Evolutionary conservation across 1,140 invertebrate genomes (phyloP).

Genomic region (Drosophila setifemur): DNA sequence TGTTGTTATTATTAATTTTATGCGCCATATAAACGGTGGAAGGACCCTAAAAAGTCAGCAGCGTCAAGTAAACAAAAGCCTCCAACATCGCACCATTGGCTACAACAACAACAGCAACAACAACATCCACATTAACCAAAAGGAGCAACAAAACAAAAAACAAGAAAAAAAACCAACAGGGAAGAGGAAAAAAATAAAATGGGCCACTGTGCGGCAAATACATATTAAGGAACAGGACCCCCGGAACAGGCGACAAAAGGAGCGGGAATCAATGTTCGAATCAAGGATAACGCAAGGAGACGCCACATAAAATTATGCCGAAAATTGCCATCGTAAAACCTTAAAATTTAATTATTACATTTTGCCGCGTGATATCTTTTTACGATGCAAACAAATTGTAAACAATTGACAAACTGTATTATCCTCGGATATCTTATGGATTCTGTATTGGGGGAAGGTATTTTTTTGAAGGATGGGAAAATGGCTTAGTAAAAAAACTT

Average conservation of each 20-base stretch:
- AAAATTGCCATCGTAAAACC: not conserved
- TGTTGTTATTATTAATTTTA: conserved; percentile 66
- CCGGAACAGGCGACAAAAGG: conserved; percentile 19
- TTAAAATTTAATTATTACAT: not conserved
- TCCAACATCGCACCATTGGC: conserved; percentile 22
- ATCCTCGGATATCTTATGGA: no score
- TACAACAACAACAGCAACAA: conserved; percentile 9
- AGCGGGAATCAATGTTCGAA: not conserved
- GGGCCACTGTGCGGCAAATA: conserved; percentile 5
- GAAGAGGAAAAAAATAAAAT: not conserved
- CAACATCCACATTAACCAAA: not conserved
- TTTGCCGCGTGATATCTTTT: no score
- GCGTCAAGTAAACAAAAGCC: conserved; percentile 61
- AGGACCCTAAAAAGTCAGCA: conserved; percentile 59
- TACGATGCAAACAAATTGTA: no score
- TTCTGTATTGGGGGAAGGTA: no score
- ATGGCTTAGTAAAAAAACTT: no score
- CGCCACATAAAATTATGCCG: not conserved
- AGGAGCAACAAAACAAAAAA: not conserved
- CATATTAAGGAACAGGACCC: conserved; percentile 13
- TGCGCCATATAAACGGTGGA: conserved; percentile 61
- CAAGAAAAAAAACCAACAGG: not conserved
- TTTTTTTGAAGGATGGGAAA: no score
- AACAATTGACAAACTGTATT: no score
- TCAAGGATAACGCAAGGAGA: not conserved